Conservation (phyloP, 1,140 invertebrate genomes). For the Marisa cornuarietis region DNA sequence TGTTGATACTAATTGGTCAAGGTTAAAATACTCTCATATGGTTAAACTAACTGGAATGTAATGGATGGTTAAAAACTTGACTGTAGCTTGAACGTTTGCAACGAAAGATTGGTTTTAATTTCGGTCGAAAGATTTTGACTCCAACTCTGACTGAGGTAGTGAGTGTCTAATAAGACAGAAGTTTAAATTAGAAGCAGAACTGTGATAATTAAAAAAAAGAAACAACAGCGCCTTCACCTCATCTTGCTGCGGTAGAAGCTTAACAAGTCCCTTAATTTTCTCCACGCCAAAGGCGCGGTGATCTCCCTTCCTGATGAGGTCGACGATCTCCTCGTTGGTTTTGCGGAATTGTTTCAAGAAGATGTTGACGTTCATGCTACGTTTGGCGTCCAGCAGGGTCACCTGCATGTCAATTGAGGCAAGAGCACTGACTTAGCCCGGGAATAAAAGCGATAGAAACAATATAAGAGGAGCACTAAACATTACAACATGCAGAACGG, state of each 20-base stretch:
- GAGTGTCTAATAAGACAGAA: too few relatives aligned
- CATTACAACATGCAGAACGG: not conserved
- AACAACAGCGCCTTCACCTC: slow-evolving; percentile 71
- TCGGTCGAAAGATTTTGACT: too few relatives aligned
- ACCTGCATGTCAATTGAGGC: slow-evolving; percentile 46
- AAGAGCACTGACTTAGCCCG: not conserved
- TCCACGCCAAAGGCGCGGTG: slow-evolving; percentile 93
- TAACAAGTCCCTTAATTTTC: slow-evolving; percentile 88
- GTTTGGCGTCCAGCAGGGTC: slow-evolving; percentile 74
- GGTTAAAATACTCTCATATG: too few relatives aligned
- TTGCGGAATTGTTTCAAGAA: slow-evolving; percentile 92
- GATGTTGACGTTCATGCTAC: slow-evolving; percentile 97
- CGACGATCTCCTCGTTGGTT: slow-evolving; percentile 91
- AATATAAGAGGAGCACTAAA: not conserved
- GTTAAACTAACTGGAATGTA: too few relatives aligned
- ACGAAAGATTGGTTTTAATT: too few relatives aligned
- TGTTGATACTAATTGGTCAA: too few relatives aligned
- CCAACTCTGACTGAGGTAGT: too few relatives aligned
- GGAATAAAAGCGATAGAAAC: not conserved
- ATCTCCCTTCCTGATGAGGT: slow-evolving; percentile 84
- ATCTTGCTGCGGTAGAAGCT: slow-evolving; percentile 92
- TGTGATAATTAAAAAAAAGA: too few relatives aligned
- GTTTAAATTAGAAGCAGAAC: too few relatives aligned
- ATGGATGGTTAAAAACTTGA: too few relatives aligned
- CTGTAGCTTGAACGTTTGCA: too few relatives aligned